phyloP scores from a whole-genome alignment of 2,797 vertebrate species.

The Cyprinodon diabolis region DNA sequence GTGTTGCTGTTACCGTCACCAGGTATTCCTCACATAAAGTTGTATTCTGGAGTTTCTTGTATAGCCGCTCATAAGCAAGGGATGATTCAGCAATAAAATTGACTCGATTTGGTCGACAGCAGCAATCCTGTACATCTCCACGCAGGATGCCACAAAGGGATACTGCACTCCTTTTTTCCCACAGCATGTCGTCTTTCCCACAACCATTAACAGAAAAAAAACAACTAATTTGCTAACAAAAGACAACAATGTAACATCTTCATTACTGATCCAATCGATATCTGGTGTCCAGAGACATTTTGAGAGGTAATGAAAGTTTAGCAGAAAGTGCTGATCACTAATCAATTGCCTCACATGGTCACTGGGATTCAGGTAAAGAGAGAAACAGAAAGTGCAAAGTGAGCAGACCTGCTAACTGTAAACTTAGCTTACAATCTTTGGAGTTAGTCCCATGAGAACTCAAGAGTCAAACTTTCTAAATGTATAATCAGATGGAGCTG shows the following conservation, averaged over 20 bases:
- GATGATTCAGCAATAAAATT: no score
- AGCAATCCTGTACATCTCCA: no score
- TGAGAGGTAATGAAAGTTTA: conserved; percentile 47
- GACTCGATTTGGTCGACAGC: no score
- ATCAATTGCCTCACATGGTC: conserved; percentile 48
- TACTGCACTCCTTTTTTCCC: conserved; percentile 18
- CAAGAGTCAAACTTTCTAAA: background rate
- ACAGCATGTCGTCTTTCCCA: conserved; percentile 37
- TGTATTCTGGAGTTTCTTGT: no score
- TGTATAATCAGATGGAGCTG: conserved; percentile 20
- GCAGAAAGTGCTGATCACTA: conserved; percentile 54
- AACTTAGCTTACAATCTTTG: conserved; percentile 27
- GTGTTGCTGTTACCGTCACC: no score
- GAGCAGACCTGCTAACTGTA: conserved; percentile 44
- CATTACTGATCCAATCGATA: conserved; percentile 51
- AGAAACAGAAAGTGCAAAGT: conserved; percentile 43
- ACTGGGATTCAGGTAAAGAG: conserved; percentile 43
- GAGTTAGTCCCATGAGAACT: conserved; percentile 32
- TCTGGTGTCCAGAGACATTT: conserved; percentile 35
- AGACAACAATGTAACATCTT: conserved; percentile 61
- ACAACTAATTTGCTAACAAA: conserved; percentile 27
- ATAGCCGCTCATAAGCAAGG: no score
- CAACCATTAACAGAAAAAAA: conserved; percentile 1
- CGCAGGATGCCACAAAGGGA: background rate
- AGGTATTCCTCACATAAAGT: no score